Evolutionary conservation across 2,888 invertebrate species (phyloP).

Genomic region (Lasioglossum marginatum): DNA sequence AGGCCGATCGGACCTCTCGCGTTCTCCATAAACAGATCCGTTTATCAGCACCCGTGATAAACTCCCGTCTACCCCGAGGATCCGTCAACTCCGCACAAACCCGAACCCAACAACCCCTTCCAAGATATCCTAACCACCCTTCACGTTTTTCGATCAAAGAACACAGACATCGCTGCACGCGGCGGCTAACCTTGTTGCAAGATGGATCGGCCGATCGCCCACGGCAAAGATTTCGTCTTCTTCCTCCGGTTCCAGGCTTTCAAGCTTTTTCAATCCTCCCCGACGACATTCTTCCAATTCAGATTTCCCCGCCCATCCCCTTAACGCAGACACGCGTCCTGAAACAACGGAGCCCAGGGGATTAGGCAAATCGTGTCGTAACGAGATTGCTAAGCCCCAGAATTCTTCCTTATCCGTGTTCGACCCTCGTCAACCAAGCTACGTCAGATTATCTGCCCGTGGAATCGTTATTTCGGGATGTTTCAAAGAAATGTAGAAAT

Average conservation of each 20-base stretch:
- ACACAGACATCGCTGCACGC: too few relatives aligned
- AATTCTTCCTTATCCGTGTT: not conserved
- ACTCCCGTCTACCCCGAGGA: slow-evolving; percentile 31
- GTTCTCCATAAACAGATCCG: slow-evolving; percentile 64
- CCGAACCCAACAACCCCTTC: not conserved
- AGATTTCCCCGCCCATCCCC: not conserved
- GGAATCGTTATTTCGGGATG: slow-evolving; percentile 9
- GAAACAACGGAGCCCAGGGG: not conserved
- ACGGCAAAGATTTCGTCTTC: not conserved
- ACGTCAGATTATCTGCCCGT: not conserved
- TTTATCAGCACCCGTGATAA: slow-evolving; percentile 65
- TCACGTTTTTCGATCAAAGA: slow-evolving; percentile 4
- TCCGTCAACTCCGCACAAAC: slow-evolving; percentile 29
- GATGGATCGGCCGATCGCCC: not conserved
- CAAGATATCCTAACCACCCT: not conserved
- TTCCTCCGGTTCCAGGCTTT: not conserved
- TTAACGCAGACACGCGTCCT: not conserved
- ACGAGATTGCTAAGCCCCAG: not conserved
- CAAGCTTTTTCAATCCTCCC: not conserved
- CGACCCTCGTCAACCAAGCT: not conserved
- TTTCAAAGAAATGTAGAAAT: not conserved
- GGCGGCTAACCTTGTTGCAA: not conserved
- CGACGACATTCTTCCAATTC: not conserved
- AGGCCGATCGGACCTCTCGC: slow-evolving; percentile 57
- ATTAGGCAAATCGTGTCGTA: slow-evolving; percentile 13